These are phyloP conservation scores for Drosophila sp. DNA, from an alignment of 1,140 invertebrate species.

Conservation along the genomic window DNA sequence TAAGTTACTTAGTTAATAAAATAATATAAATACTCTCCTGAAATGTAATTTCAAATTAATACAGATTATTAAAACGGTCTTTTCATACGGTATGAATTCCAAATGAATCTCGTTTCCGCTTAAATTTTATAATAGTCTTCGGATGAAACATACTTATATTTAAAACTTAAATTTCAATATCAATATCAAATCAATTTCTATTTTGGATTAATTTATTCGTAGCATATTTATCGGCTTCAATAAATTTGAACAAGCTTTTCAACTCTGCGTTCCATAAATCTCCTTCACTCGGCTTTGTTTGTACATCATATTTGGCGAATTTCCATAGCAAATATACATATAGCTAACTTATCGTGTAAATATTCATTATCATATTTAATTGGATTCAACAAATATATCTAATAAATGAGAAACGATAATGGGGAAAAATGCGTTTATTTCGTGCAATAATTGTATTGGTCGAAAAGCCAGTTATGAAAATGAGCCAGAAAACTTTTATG, in stretches of 20 bases:
- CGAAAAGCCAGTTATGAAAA: neutral
- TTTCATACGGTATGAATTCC: too few relatives aligned
- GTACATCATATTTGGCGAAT: constrained; percentile 4
- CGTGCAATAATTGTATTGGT: constrained; percentile 19
- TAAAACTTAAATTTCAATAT: constrained; percentile 4
- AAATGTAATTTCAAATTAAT: too few relatives aligned
- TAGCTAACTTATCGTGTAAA: neutral
- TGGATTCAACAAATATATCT: constrained; percentile 7
- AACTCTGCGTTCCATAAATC: neutral
- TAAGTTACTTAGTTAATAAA: too few relatives aligned
- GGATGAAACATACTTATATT: too few relatives aligned
- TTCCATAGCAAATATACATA: neutral
- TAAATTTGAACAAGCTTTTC: neutral
- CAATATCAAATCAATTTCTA: constrained; percentile 1
- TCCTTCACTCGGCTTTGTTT: neutral
- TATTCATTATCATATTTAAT: constrained; percentile 43
- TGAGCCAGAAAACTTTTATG: constrained; percentile 9
- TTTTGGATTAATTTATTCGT: constrained; percentile 8
- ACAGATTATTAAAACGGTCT: too few relatives aligned
- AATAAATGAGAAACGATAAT: constrained; percentile 5
- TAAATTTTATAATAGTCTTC: too few relatives aligned
- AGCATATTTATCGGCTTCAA: neutral
- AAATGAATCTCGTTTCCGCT: too few relatives aligned
- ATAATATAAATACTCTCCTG: too few relatives aligned
- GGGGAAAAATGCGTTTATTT: constrained; percentile 18